These are phyloP conservation scores for Thalassaphorura encarpata DNA, from an alignment of 1,140 invertebrate genomes.

Conservation along the genomic window DNA sequence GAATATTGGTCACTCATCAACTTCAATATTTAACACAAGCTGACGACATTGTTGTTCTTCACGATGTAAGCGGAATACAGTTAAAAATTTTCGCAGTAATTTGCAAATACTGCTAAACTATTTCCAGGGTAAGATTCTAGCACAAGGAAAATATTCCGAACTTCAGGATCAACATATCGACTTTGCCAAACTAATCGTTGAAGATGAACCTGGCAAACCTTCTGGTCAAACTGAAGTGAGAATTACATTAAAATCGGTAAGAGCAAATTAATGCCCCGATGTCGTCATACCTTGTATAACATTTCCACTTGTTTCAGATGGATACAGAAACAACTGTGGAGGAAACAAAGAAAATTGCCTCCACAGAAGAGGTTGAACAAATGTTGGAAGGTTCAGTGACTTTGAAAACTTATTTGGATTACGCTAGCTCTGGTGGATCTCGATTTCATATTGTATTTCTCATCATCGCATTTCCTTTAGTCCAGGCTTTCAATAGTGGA, in stretches of 20 bases:
- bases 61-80: conserved; percentile 13
- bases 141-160: conserved; percentile 48
- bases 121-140: conserved; percentile 39
- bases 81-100: neutral
- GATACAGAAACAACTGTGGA: neutral
- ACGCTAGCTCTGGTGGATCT: conserved; percentile 16
- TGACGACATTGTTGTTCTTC: conserved; percentile 32
- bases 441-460: conserved; percentile 7
- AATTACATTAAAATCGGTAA: neutral
- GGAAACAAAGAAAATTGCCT: neutral
- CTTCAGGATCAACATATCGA: conserved; percentile 49
- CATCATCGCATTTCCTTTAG: conserved; percentile 9
- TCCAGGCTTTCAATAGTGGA: conserved; percentile 7
- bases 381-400: conserved; percentile 23
- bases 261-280: neutral
- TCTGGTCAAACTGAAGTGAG: neutral
- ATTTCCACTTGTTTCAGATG: neutral
- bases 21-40: conserved; percentile 36
- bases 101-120: neutral
- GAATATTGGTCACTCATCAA: conserved; percentile 38
- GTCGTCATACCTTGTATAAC: no score
- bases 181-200: conserved; percentile 49
- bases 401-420: conserved; percentile 18
- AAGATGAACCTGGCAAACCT: conserved; percentile 11
- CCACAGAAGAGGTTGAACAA: conserved; percentile 17